Evolutionary conservation across 2,888 invertebrate species (phyloP).

Genomic region (Mesorhabditis sp.): DNA sequence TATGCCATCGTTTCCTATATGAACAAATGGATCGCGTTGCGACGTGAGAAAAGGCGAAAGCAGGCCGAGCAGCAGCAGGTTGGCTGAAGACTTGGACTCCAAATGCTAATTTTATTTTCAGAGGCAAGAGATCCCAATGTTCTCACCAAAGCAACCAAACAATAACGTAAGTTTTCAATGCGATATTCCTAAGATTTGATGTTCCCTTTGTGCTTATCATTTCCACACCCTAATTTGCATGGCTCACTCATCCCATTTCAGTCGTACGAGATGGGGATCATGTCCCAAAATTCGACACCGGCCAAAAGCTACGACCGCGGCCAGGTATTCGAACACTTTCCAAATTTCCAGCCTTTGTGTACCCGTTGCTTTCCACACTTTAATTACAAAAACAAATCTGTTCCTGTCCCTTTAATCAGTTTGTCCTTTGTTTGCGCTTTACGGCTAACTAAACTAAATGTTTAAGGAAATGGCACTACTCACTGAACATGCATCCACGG

Average conservation of each 20-base stretch:
- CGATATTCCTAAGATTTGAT: not conserved
- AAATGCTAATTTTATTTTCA: not conserved
- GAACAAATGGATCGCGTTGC: slow-evolving; percentile 93
- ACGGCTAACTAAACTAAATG: not conserved
- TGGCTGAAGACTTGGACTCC: not conserved
- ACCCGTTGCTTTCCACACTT: too few species aligned
- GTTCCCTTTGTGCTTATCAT: not conserved
- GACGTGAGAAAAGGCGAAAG: slow-evolving; percentile 67
- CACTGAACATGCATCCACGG: not conserved
- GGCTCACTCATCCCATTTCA: slow-evolving; percentile 16
- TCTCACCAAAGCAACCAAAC: slow-evolving; percentile 31
- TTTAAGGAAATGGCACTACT: not conserved
- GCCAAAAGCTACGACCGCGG: slow-evolving; percentile 33
- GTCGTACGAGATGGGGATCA: slow-evolving; percentile 46
- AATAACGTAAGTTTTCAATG: slow-evolving; percentile 29
- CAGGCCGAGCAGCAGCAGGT: slow-evolving; percentile 34
- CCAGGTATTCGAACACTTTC: not conserved
- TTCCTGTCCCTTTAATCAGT: too few species aligned
- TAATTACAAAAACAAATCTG: too few species aligned
- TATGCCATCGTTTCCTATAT: slow-evolving; percentile 96
- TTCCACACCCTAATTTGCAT: not conserved
- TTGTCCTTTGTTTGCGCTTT: too few species aligned
- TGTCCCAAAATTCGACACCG: slow-evolving; percentile 45
- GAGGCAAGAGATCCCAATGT: slow-evolving; percentile 40
- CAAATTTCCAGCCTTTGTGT: not conserved